Percentiles rank a stretch among this genome's conserved stretches.
Conservation (phyloP, 2,888 invertebrate species). For the Parelbella ahira region DNA sequence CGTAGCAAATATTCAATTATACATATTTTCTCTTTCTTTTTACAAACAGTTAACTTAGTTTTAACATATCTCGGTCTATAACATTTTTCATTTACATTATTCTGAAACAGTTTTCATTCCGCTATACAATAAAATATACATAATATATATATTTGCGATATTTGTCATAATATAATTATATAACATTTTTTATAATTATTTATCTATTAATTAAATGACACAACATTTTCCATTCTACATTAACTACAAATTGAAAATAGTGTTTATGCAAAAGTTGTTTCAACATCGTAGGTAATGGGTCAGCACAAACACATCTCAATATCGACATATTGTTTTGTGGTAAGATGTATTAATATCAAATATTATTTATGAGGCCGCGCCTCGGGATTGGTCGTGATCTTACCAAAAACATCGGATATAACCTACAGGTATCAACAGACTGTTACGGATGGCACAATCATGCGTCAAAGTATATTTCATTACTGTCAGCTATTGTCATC, state of each 20-base stretch:
- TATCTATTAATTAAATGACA: slow-evolving; percentile 74
- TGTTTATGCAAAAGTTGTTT: slow-evolving; percentile 25
- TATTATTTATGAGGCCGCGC: slow-evolving; percentile 31
- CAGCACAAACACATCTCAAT: slow-evolving; percentile 34
- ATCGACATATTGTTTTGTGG: slow-evolving; percentile 35
- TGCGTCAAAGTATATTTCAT: slow-evolving; percentile 47
- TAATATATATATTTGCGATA: slow-evolving; percentile 61
- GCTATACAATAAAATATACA: slow-evolving; percentile 79
- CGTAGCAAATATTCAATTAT: slow-evolving; percentile 77
- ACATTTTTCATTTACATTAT: slow-evolving; percentile 76
- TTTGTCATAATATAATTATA: slow-evolving; percentile 63
- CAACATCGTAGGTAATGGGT: not conserved
- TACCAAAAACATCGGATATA: slow-evolving; percentile 34
- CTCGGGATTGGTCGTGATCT: slow-evolving; percentile 33
- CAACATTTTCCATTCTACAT: slow-evolving; percentile 65
- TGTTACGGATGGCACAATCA: slow-evolving; percentile 60
- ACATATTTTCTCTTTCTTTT: slow-evolving; percentile 77
- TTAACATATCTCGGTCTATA: slow-evolving; percentile 75
- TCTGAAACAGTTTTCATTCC: slow-evolving; percentile 74
- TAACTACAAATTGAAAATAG: slow-evolving; percentile 53
- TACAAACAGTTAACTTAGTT: slow-evolving; percentile 79
- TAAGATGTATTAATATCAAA: slow-evolving; percentile 36
- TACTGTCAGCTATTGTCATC: slow-evolving; percentile 35
- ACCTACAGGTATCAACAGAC: slow-evolving; percentile 36
- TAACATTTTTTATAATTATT: slow-evolving; percentile 63